Conservation (phyloP, 2,888 invertebrate genomes). For the Nemotelus nigrinus region DNA sequence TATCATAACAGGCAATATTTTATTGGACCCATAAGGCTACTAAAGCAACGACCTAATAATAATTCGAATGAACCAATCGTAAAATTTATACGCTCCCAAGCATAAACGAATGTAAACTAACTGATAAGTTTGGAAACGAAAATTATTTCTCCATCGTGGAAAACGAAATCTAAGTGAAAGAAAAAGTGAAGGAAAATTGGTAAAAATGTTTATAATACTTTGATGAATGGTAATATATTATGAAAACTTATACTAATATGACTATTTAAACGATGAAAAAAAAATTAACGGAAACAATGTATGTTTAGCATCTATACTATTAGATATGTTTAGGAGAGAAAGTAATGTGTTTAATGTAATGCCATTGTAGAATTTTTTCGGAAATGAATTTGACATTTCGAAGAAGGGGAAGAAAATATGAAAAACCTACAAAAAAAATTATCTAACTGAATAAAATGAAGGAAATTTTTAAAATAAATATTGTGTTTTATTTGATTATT, state of each 20-base stretch:
- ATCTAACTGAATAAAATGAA: conserved; percentile 26
- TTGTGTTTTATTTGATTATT: not conserved
- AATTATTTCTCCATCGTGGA: not conserved
- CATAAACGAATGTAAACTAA: too few species aligned
- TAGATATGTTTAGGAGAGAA: not conserved
- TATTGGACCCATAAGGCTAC: too few species aligned
- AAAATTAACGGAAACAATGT: conserved; percentile 28
- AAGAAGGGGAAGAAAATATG: conserved; percentile 21
- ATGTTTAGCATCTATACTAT: conserved; percentile 23
- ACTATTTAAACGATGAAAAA: conserved; percentile 18
- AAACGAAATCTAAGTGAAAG: conserved; percentile 13
- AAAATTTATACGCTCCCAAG: too few species aligned
- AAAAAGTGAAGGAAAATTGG: not conserved
- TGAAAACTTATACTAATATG: conserved; percentile 20
- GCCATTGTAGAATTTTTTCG: conserved; percentile 35
- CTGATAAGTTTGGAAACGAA: too few species aligned
- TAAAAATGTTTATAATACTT: too few species aligned
- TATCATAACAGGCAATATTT: too few species aligned
- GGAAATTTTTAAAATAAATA: conserved; percentile 5
- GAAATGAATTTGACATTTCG: not conserved
- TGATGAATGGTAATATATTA: too few species aligned
- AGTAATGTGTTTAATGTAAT: conserved; percentile 4
- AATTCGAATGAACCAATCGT: too few species aligned
- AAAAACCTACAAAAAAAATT: conserved; percentile 18
- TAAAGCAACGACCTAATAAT: too few species aligned